phyloP scores from a whole-genome alignment of 2,888 invertebrate species.

The Macrophya annulata region DNA sequence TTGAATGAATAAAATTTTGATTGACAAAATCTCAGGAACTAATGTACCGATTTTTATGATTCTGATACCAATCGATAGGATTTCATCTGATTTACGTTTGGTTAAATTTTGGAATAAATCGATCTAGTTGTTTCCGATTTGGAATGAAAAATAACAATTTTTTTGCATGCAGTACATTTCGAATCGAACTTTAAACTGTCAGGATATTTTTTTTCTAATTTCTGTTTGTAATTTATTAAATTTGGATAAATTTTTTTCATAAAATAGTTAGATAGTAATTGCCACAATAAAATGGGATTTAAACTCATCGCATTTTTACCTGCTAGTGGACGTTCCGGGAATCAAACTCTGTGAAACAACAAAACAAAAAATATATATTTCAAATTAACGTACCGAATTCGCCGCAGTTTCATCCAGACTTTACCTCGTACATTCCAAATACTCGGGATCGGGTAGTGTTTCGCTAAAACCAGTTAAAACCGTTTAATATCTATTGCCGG shows the following conservation, averaged over 20 bases:
- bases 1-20: too few relatives aligned
- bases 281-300: neutral
- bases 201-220: neutral
- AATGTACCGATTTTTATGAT: neutral
- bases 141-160: neutral
- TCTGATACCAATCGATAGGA: neutral
- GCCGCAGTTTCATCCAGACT: conserved; percentile 5
- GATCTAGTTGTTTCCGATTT: neutral
- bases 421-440: neutral
- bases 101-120: neutral
- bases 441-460: neutral
- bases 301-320: neutral
- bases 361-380: neutral
- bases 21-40: too few relatives aligned
- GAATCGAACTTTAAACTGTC: too few relatives aligned
- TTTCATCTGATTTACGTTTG: neutral
- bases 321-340: neutral
- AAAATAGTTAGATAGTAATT: too few relatives aligned
- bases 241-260: neutral
- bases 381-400: conserved; percentile 26
- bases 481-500: conserved; percentile 31
- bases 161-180: too few relatives aligned
- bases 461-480: conserved; percentile 33
- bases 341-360: neutral
- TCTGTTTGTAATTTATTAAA: neutral